Evolutionary conservation across 1,140 invertebrate species (phyloP), one percentile per base, ranked within the genome.

Genomic region (Leucophenga varia): DNA sequence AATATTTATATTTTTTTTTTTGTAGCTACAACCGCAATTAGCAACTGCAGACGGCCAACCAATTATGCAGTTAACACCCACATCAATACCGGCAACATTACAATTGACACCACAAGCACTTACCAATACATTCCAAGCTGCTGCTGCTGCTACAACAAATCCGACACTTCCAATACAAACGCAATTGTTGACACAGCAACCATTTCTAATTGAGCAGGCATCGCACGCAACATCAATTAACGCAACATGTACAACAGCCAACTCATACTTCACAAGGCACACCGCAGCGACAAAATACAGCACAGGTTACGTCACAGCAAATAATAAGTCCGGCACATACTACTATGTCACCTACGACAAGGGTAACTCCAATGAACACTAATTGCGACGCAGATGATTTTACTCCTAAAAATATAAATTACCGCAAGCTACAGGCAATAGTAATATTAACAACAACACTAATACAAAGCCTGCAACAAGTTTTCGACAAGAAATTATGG

Each of bases 31-130:
- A 34, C 69, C 70, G 8, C 69, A 74, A 42, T 54, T 72, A 28
- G 57, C 69, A 9, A 74, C 65, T 2, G 69, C 65, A 1, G 72
- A 74, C 40, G 72, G 72, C 2, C 72, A 74, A 44, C 72, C 67
- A 4, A 67, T 75, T 3, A 60, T 74, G 57, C 72, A 74, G 28
- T 32, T 74, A 39, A 60, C 72, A 4, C 63, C 72, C 7, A 65
- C 72, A 2, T 70, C 67, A 5, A 67, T 74, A 54, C 72, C 72
- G 39, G 72, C 72, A 30, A 69, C 72, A 5, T 40, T 74, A 30
- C 70, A 74, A 34, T 47, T 74, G 13, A 61, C 61, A 10, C 61
- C 68, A 6, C 61, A 72, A 18, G 55, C 50, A 2, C 18, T 58
- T 13, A 39, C 52, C 10, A 64, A 52, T 47, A 21, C 39, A 10